phyloP scores from a whole-genome alignment of 2,113 vertebrate genomes.

The Rhinolophus sinicus region DNA sequence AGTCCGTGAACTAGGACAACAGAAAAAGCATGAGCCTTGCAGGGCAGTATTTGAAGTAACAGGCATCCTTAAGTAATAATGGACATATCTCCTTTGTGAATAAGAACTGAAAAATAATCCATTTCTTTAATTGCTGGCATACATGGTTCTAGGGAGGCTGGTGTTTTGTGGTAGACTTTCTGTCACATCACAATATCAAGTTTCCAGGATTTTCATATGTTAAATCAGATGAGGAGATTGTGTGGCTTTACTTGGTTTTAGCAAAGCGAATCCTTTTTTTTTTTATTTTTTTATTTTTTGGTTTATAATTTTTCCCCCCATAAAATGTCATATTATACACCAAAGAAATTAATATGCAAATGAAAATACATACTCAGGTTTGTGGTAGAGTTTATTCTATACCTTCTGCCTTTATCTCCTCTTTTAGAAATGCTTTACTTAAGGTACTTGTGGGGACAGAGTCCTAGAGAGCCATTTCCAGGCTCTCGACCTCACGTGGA shows the following conservation, averaged over 20 bases:
- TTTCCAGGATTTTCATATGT: not conserved
- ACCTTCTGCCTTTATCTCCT: not conserved
- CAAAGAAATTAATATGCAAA: not conserved
- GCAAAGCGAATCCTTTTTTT: not conserved
- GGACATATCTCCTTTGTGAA: accelerated
- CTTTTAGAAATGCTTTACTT: not conserved
- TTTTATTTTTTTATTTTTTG: not conserved
- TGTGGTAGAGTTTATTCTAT: not conserved
- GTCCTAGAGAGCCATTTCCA: too few relatives aligned
- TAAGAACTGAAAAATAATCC: too few relatives aligned
- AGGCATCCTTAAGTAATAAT: accelerated
- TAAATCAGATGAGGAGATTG: not conserved
- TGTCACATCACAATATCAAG: not conserved
- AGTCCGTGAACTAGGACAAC: accelerated
- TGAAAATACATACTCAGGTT: not conserved
- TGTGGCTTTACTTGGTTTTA: not conserved
- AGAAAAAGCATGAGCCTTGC: too few relatives aligned
- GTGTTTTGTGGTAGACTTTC: not conserved
- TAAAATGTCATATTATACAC: not conserved
- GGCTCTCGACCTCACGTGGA: too few relatives aligned
- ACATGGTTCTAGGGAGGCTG: not conserved
- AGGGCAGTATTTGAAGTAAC: not conserved
- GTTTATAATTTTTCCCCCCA: not conserved
- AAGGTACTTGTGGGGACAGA: not conserved
- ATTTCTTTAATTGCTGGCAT: not conserved